Percentiles rank a stretch among this genome's conserved stretches.
phyloP scores from a whole-genome alignment of 2,888 invertebrate genomes.

The Brachyopa scutellaris region DNA sequence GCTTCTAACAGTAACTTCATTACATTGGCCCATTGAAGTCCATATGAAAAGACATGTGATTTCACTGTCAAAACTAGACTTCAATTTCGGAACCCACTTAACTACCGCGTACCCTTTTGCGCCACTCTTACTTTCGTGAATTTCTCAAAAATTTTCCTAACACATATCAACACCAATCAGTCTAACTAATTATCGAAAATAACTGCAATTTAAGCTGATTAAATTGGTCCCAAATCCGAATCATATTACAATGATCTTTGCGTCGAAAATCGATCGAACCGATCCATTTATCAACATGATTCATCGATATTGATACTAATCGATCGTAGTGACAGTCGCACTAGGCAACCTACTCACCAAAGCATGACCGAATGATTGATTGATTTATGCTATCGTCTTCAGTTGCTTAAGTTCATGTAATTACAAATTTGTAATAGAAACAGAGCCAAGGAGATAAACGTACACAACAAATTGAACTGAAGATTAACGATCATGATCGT shows the following conservation, averaged over 20 bases:
- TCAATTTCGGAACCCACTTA: too few relatives aligned
- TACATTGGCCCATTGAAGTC: too few relatives aligned
- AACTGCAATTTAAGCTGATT: constrained; percentile 4
- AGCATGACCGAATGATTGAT: background rate
- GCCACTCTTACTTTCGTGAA: background rate
- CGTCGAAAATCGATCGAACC: background rate
- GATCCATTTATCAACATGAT: constrained; percentile 2
- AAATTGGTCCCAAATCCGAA: constrained; percentile 2
- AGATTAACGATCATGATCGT: constrained; percentile 23
- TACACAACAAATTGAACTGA: background rate
- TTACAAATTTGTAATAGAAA: constrained; percentile 7
- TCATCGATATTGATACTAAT: constrained; percentile 6
- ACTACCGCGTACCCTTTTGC: too few relatives aligned
- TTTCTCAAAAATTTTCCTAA: background rate
- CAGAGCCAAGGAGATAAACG: background rate
- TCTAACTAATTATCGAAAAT: constrained; percentile 1
- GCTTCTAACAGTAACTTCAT: too few relatives aligned
- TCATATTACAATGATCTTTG: constrained; percentile 11
- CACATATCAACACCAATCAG: background rate
- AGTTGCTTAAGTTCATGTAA: constrained; percentile 10
- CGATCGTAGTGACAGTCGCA: constrained; percentile 23
- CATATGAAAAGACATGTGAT: too few relatives aligned
- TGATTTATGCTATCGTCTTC: background rate
- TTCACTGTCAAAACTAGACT: too few relatives aligned
- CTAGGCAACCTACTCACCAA: constrained; percentile 1